These are phyloP conservation scores for Drosophila carrolli DNA, from an alignment of 1,140 invertebrate species.

Conservation along the genomic window DNA sequence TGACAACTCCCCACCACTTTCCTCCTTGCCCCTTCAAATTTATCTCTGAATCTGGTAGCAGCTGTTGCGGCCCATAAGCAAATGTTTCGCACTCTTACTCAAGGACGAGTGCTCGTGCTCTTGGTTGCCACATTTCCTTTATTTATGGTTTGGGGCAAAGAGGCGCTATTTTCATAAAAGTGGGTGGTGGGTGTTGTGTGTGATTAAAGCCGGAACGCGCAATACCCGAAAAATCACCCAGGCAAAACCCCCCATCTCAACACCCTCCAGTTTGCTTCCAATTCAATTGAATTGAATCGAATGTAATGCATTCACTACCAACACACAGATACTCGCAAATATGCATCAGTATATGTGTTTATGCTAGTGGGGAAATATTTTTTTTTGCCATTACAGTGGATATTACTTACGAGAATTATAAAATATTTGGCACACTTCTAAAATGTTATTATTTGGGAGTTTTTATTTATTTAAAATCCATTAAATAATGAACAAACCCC, in stretches of 20 bases:
- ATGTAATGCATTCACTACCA: slow-evolving; percentile 42
- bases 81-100: slow-evolving; percentile 38
- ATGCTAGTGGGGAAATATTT: slow-evolving; percentile 30
- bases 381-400: slow-evolving; percentile 18
- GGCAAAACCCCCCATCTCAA: neutral
- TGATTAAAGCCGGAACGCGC: slow-evolving; percentile 49
- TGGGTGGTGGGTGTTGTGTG: slow-evolving; percentile 21
- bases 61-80: slow-evolving; percentile 64
- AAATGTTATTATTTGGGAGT: no score
- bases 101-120: slow-evolving; percentile 11
- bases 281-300: slow-evolving; percentile 68
- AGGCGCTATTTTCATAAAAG: slow-evolving; percentile 46
- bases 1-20: slow-evolving; percentile 20
- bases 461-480: no score
- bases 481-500: no score
- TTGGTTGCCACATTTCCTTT: slow-evolving; percentile 38
- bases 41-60: slow-evolving; percentile 47
- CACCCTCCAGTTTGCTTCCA: slow-evolving; percentile 25
- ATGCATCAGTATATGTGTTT: slow-evolving; percentile 10
- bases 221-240: neutral
- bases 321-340: slow-evolving; percentile 15
- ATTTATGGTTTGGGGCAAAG: slow-evolving; percentile 55
- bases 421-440: no score
- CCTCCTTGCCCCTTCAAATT: slow-evolving; percentile 11
- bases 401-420: no score